Evolutionary conservation across 1,140 invertebrate species (phyloP), one percentile per base, ranked within the genome.

Genomic region (Protaetia brevitarsis): DNA sequence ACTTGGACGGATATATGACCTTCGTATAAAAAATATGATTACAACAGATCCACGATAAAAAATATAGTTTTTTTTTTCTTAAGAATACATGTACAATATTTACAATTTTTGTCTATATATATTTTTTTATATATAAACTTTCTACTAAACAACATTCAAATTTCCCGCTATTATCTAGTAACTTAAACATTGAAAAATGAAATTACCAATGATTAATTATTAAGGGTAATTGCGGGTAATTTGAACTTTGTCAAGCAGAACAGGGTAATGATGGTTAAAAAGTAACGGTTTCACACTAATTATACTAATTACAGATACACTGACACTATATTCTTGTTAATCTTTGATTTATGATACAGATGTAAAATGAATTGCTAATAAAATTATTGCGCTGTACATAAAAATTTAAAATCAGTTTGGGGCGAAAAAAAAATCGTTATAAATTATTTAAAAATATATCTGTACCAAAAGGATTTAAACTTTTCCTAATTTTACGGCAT

Each of bases 81-180:
- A 29, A 31, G 26, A 13, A 59, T 27, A 27, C 57, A 59, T 59
- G 57, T 59, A 59, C 57, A 59, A 59, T 59, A 59, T 59, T 59
- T 59, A 59, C 57, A 59, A 29, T 29, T 29, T 59, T 13, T 59
- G 13, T 23, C 13, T 51, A 51, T 51, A 23, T 51, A 51, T 51
- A 5, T 51, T 23, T 51, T 23, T 51, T 37, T 37, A 37, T 51
- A 51, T 51, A 19, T 51, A 51, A n/a, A n/a, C n/a, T n/a, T n/a
- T n/a, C n/a, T n/a, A n/a, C n/a, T n/a, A n/a, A n/a, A n/a, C n/a
- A n/a, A n/a, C n/a, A n/a, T n/a, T n/a, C n/a, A n/a, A n/a, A n/a
- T n/a, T n/a, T n/a, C n/a, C n/a, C n/a, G n/a, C n/a, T n/a, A n/a
- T n/a, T n/a, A n/a, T n/a, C n/a, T n/a, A n/a, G n/a, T n/a, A n/a